A percentile compares a stretch with the other conserved stretches of the same genome.
Conservation (phyloP, 2,113 vertebrate species). For the Hippolais icterina region DNA sequence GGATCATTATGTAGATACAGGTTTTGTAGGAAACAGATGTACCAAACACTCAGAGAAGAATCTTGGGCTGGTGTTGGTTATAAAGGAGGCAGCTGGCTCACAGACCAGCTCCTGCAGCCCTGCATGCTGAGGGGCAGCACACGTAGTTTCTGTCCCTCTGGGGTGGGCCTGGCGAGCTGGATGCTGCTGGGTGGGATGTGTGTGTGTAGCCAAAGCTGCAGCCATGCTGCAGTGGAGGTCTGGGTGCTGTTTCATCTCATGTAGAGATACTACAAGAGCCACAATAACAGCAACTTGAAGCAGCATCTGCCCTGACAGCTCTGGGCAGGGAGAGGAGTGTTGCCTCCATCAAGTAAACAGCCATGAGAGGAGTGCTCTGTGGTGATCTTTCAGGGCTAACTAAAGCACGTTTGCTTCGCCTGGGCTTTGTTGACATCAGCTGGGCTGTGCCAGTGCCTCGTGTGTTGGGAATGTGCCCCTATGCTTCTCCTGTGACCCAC, state of each 20-base stretch:
- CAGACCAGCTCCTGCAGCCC: neutral
- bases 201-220: neutral
- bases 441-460: neutral
- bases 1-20: fast-evolving
- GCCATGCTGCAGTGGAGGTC: neutral
- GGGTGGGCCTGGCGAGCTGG: neutral
- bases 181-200: neutral
- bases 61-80: neutral
- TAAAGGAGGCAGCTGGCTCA: neutral
- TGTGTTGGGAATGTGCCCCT: neutral
- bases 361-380: neutral
- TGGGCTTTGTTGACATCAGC: neutral
- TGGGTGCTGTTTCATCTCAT: neutral
- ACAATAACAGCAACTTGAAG: neutral
- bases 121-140: neutral
- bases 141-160: fast-evolving
- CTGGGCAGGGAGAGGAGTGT: neutral
- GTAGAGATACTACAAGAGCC: neutral
- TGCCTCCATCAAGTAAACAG: neutral
- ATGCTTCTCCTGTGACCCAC: neutral
- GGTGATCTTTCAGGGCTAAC: conserved; percentile 1
- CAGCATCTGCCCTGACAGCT: neutral
- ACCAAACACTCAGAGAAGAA: neutral
- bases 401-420: neutral
- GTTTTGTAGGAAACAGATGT: neutral